Conservation (phyloP, 2,888 invertebrate species). For the Parochlus steinenii region DNA sequence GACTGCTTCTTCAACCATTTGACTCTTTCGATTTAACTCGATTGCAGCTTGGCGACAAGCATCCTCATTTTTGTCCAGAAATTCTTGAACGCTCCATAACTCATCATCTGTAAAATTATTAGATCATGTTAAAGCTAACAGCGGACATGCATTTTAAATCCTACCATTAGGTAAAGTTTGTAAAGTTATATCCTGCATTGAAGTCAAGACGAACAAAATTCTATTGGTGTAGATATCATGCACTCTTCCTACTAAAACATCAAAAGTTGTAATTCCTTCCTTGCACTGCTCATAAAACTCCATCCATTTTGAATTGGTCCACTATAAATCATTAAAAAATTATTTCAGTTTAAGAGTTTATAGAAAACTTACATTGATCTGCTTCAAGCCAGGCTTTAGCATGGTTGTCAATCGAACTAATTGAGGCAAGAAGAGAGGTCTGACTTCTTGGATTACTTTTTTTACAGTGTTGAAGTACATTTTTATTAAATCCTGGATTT, state of each 20-base stretch:
- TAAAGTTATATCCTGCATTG: slow-evolving; percentile 74
- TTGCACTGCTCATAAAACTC: slow-evolving; percentile 59
- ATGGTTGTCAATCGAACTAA: slow-evolving; percentile 67
- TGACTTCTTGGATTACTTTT: slow-evolving; percentile 68
- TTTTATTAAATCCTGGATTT: slow-evolving; percentile 52
- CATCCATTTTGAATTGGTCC: slow-evolving; percentile 75
- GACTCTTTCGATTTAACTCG: slow-evolving; percentile 68
- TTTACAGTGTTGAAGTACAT: slow-evolving; percentile 55
- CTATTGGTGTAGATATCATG: slow-evolving; percentile 84
- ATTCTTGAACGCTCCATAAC: slow-evolving; percentile 76
- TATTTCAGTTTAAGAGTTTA: neutral
- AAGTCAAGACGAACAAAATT: slow-evolving; percentile 69
- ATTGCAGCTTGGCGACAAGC: slow-evolving; percentile 56
- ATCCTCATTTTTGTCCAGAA: slow-evolving; percentile 66
- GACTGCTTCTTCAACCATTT: slow-evolving; percentile 83
- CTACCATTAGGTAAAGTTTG: slow-evolving; percentile 55
- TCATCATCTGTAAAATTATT: slow-evolving; percentile 39
- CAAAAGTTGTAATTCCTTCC: slow-evolving; percentile 64
- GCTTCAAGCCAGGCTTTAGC: slow-evolving; percentile 62
- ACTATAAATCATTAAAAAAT: slow-evolving; percentile 26
- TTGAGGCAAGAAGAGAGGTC: slow-evolving; percentile 80
- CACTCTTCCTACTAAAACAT: slow-evolving; percentile 55
- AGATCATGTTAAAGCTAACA: neutral
- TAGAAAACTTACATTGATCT: slow-evolving; percentile 36
- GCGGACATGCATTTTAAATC: neutral